phyloP scores from a whole-genome alignment of 2,797 vertebrate species.

The Myripristis murdjan region DNA sequence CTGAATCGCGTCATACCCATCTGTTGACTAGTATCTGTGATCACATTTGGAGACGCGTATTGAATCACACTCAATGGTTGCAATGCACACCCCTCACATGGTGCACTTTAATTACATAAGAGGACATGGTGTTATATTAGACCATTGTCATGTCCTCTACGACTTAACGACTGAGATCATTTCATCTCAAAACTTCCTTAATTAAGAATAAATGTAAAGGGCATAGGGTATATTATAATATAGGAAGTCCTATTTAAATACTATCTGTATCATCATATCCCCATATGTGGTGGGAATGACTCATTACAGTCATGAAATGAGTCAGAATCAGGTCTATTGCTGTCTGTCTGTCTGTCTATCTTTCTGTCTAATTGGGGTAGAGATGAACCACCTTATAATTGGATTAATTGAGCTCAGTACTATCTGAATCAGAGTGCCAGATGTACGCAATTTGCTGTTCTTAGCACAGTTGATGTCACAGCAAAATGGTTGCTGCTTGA shows the following conservation, averaged over 20 bases:
- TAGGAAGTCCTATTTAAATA: conserved; percentile 1
- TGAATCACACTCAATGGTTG: too few relatives aligned
- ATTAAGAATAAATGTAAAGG: conserved; percentile 5
- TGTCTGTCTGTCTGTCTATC: not conserved
- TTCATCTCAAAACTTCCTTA: not conserved
- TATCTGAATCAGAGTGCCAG: conserved; percentile 45
- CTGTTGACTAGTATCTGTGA: too few relatives aligned
- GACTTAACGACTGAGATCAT: not conserved
- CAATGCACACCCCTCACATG: too few relatives aligned
- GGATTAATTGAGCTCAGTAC: conserved; percentile 54
- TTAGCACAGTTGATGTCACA: conserved; percentile 21
- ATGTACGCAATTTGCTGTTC: conserved; percentile 45
- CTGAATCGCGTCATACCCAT: too few relatives aligned
- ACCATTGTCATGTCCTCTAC: too few relatives aligned
- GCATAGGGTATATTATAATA: not conserved
- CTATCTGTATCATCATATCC: not conserved
- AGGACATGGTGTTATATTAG: too few relatives aligned
- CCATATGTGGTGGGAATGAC: not conserved
- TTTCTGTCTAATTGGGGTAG: conserved; percentile 13
- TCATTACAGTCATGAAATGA: conserved; percentile 32
- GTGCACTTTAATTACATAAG: too few relatives aligned
- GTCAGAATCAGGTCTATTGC: conserved; percentile 38
- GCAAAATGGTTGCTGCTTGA: conserved; percentile 3
- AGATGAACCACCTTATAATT: conserved; percentile 39
- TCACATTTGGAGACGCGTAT: too few relatives aligned